Percentiles rank a stretch among this genome's conserved stretches.
Evolutionary conservation across 30 jellyfish, hydroid and myxozoan genomes (phyloP).

Genomic region (Phacellophora camtschatica): DNA sequence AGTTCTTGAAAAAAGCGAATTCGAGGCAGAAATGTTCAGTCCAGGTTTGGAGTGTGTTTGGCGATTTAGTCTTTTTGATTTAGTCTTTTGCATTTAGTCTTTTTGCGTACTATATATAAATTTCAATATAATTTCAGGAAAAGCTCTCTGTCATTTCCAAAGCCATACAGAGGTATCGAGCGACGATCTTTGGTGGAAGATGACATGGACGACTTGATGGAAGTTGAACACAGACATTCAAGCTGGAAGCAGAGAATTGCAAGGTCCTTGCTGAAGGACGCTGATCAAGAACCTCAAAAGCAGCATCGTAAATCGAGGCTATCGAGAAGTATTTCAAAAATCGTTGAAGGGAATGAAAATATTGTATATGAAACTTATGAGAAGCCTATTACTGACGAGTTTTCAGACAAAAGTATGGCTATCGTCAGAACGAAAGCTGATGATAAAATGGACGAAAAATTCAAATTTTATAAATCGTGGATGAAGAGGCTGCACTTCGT

Average conservation of each 20-base stretch:
- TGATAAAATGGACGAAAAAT: not conserved
- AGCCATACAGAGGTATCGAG: constrained; percentile 54
- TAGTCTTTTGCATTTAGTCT: no score
- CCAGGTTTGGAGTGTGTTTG: no score
- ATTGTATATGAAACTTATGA: not conserved
- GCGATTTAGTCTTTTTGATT: no score
- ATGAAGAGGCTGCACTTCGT: constrained; percentile 87
- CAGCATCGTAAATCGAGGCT: not conserved
- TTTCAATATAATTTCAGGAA: not conserved
- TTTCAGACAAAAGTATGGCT: not conserved
- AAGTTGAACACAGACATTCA: not conserved
- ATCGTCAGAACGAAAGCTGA: constrained; percentile 3
- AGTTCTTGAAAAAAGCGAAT: no score
- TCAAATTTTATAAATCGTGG: constrained; percentile 59
- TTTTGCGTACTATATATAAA: no score
- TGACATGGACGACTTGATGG: not conserved
- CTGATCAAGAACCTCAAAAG: no score
- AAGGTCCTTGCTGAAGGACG: not conserved
- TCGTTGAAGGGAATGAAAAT: not conserved
- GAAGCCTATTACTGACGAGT: not conserved
- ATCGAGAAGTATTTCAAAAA: not conserved
- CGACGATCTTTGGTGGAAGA: constrained; percentile 40
- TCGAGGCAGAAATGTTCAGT: no score
- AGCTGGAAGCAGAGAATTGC: not conserved
- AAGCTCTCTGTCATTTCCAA: constrained; percentile 7